Percentiles rank a stretch among this genome's conserved stretches.
Conservation (phyloP, 2,113 vertebrate species). For the Gopherus flavomarginatus region DNA sequence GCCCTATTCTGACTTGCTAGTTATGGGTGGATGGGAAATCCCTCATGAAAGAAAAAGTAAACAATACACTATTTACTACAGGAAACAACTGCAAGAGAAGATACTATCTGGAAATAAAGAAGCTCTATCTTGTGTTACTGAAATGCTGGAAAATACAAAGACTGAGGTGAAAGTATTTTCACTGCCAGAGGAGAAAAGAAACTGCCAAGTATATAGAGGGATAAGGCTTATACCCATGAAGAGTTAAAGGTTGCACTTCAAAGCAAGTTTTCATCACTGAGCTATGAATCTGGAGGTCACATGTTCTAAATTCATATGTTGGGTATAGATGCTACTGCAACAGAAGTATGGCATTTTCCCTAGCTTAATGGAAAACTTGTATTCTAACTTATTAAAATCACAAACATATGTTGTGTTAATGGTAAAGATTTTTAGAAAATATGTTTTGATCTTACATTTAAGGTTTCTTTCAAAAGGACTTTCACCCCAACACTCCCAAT, state of each 20-base stretch:
- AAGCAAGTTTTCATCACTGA: neutral
- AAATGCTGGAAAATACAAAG: neutral
- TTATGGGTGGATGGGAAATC: constrained; percentile 1
- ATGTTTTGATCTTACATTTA: neutral
- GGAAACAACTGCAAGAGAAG: neutral
- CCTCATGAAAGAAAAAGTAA: neutral
- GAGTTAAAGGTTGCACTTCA: neutral
- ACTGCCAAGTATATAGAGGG: neutral
- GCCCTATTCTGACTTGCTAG: neutral
- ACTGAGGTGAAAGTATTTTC: neutral
- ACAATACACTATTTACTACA: neutral
- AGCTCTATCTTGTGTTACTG: rapidly evolving
- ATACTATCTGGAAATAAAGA: neutral
- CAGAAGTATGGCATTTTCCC: neutral
- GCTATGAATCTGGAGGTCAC: neutral
- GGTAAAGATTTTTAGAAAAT: neutral
- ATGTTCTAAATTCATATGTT: neutral
- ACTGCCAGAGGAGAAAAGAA: neutral
- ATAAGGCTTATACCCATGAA: neutral
- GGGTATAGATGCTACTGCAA: neutral
- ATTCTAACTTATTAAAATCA: neutral
- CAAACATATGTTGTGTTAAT: neutral
- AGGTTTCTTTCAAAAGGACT: neutral
- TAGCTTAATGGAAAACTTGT: neutral
- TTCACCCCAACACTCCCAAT: neutral